A percentile compares a stretch with the other conserved stretches of the same genome.
These are phyloP conservation scores for Lethenteron camtschaticum DNA, from an alignment of 2,113 vertebrate genomes.

Conservation along the genomic window DNA sequence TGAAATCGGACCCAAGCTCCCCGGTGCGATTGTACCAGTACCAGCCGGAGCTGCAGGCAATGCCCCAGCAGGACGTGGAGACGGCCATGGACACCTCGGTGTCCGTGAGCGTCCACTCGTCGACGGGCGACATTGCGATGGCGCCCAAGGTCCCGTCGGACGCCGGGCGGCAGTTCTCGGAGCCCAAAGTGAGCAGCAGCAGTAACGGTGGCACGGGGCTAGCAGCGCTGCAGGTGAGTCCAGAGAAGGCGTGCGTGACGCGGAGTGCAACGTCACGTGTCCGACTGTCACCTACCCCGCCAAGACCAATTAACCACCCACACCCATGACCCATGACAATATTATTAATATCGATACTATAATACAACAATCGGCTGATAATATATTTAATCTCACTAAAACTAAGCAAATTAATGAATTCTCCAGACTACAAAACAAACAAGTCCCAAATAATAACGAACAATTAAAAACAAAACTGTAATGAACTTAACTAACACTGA, in stretches of 20 bases:
- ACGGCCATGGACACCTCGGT: constrained; percentile 4
- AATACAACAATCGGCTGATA: too few relatives aligned
- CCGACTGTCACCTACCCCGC: too few relatives aligned
- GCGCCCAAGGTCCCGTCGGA: not conserved
- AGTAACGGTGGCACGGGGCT: not conserved
- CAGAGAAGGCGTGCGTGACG: not conserved
- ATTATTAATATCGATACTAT: too few relatives aligned
- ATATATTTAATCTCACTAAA: too few relatives aligned
- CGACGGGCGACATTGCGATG: not conserved
- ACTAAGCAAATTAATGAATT: too few relatives aligned
- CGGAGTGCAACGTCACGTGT: not conserved
- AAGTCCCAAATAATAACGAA: too few relatives aligned
- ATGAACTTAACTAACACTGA: too few relatives aligned
- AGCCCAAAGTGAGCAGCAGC: constrained; percentile 1
- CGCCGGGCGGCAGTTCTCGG: constrained; percentile 4
- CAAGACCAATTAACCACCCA: too few relatives aligned
- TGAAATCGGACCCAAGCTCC: constrained; percentile 1
- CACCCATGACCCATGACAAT: too few relatives aligned
- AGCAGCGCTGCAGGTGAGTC: not conserved
- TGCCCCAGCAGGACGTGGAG: constrained; percentile 2
- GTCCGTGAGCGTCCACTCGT: not conserved
- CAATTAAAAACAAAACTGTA: too few relatives aligned
- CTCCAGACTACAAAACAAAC: too few relatives aligned
- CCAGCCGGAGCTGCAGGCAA: constrained; percentile 1
- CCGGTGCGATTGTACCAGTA: not conserved